These are phyloP conservation scores for Dicranocentrus wangi DNA, from an alignment of 2,888 invertebrate genomes.

Conservation along the genomic window DNA sequence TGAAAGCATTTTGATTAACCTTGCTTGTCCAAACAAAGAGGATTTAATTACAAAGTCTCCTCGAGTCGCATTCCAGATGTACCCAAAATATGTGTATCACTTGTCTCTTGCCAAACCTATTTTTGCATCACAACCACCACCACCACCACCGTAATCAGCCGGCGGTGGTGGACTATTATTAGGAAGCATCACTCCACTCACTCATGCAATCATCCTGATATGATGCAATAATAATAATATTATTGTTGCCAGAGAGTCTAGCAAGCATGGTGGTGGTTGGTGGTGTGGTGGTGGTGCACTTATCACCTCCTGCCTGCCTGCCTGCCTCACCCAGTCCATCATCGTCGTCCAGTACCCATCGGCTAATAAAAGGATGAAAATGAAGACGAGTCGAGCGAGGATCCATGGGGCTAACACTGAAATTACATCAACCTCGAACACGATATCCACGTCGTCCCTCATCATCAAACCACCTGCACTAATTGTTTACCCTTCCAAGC, in stretches of 20 bases:
- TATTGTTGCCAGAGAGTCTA: constrained; percentile 53
- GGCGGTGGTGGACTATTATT: constrained; percentile 40
- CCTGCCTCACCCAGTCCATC: background rate
- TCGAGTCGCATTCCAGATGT: too few relatives aligned
- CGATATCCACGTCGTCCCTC: background rate
- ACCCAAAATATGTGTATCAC: constrained; percentile 11
- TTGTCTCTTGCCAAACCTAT: background rate
- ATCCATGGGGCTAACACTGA: background rate
- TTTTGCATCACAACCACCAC: background rate
- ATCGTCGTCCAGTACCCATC: background rate
- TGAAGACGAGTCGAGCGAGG: background rate
- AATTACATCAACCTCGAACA: background rate
- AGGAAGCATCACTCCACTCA: constrained; percentile 49
- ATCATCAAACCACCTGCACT: too few relatives aligned
- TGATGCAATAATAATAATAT: constrained; percentile 52
- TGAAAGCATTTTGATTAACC: background rate
- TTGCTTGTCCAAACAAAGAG: constrained; percentile 1
- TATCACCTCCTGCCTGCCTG: background rate
- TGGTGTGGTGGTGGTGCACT: background rate
- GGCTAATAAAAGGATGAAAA: background rate
- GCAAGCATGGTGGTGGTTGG: constrained; percentile 24
- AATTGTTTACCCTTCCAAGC: background rate
- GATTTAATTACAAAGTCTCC: constrained; percentile 14
- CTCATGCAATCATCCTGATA: background rate
- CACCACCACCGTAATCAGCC: background rate